Conservation (phyloP, 2,113 vertebrate genomes). For the Phaethornis superciliosus region DNA sequence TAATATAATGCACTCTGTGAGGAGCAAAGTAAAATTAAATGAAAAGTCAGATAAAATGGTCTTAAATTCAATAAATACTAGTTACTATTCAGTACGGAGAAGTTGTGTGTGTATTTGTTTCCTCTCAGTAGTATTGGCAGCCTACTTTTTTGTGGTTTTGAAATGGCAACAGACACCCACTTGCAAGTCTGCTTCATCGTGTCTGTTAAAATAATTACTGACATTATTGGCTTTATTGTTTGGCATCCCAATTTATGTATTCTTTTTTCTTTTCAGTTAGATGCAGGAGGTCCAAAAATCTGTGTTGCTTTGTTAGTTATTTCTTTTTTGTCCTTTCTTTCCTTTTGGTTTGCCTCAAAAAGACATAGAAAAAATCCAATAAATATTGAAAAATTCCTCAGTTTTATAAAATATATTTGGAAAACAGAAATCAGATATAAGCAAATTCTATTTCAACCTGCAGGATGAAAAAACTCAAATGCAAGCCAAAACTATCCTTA, state of each 20-base stretch:
- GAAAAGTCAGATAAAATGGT: constrained; percentile 64
- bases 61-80: constrained; percentile 48
- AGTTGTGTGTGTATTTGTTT: constrained; percentile 38
- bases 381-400: not conserved
- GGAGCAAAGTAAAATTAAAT: constrained; percentile 65
- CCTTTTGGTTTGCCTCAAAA: not conserved
- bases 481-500: not conserved
- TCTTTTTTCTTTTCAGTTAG: not conserved
- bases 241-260: not conserved
- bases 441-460: not conserved
- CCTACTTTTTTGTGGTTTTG: constrained; percentile 33
- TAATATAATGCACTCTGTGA: constrained; percentile 58
- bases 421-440: not conserved
- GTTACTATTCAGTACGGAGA: constrained; percentile 9
- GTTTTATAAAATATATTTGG: not conserved
- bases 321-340: not conserved
- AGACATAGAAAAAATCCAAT: not conserved
- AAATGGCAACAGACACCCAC: constrained; percentile 47
- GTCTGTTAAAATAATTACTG: constrained; percentile 51
- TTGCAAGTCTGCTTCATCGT: constrained; percentile 24
- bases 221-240: constrained; percentile 22
- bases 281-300: not conserved
- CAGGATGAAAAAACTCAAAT: not conserved
- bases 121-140: not conserved
- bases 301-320: not conserved